Base-by-base conservation (phyloP, 2,888 invertebrate genomes). In the Acleris holmiana region DNA sequence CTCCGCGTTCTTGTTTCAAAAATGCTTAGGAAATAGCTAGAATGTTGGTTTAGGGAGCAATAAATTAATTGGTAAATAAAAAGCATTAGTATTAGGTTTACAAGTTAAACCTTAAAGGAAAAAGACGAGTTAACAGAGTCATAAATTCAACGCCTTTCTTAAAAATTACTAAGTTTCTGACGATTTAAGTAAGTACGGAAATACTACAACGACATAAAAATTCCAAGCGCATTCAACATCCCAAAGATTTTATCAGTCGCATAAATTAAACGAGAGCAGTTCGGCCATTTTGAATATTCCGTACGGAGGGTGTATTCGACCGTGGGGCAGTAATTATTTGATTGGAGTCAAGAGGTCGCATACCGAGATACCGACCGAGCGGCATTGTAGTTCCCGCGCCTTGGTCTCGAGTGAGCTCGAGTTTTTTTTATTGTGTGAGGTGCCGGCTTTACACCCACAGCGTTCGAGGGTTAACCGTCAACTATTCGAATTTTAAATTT, bases 301-400 rank as follows among this genome's bases (percentile, higher is more conserved):
- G 82, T 79, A 76, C 79, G 72, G 81, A 80, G 90, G 89, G 84
- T 85, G 83, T 85, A 82, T 82, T 86, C 85, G 89, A 84, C 89
- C 87, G 88, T 86, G 83, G 90, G 90, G 89, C 89, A 90, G 91
- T 91, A 92, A 92, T 92, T 89, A 86, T 86, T 91, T 92, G 91
- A 92, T 92, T 92, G 90, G 76, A 91, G 91, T 92, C 89, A 87
- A 92, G 92, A 90, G 92, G 90, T 81, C 77, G 85, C 92, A 84
- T 81, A 87, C 86, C 88, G 91, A 88, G 92, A 88, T 86, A 84
- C 79, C 82, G 76, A 74, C 80, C 78, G 83, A 74, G 81, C 68
- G 74, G 81, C 79, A 86, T 91, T 90, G 88, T 89, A 76, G 68
- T 72, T 48, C 66, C 70, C 79, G 76, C 80, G 80, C 82, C 82